Base-by-base conservation (phyloP, 2,888 invertebrate species). In the Thereva nobilitata region DNA sequence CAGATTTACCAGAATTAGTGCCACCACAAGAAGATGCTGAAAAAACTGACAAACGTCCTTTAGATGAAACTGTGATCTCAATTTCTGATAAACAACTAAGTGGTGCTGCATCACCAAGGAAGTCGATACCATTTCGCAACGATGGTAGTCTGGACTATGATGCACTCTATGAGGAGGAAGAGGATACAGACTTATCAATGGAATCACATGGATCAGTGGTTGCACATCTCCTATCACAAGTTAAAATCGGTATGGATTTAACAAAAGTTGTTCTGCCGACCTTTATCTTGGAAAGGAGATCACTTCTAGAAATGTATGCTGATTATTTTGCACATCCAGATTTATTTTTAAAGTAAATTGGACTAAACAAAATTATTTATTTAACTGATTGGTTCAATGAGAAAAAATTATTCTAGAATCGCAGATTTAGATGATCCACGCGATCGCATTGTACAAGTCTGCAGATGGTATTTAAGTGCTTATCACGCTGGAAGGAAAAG, bases 321-420 rank as follows among this genome's bases (percentile, higher is more conserved):
- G 99, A 99, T 83, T 99, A 98, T 79, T 97, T 99, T 83, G 97
- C 99, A 8, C 99, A 99, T 85, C 97, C 99, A 0, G 97, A 98
- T 82, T 87, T 97, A 75, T 98, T 99, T 82, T 86, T 92, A 71
- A 91, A 86, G 95, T 95, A 82, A 79, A 80, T 74, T 23, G 23
- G 23, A 23, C 23, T 59, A 65, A 55, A 64, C 37, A 44, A 45
- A 66, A 41, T n/a, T 40, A 44, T 23, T 37, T 56, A 8, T 68
- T 37, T 55, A 49, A 52, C 41, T 23, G 23, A 56, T 57, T 49
- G n/a, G 12, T n/a, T 44, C 10, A 9, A 4, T 44, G 6, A 6
- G 41, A 34, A 7, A 23, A 64, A 34, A 10, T 52, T 37, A 35
- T 64, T 64, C 10, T 80, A 95, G 95, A 79, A 95, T 97, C 83